Percentiles rank a stretch among this genome's conserved stretches.
phyloP scores from a whole-genome alignment of 2,113 vertebrate genomes.

The Blennius ocellaris region DNA sequence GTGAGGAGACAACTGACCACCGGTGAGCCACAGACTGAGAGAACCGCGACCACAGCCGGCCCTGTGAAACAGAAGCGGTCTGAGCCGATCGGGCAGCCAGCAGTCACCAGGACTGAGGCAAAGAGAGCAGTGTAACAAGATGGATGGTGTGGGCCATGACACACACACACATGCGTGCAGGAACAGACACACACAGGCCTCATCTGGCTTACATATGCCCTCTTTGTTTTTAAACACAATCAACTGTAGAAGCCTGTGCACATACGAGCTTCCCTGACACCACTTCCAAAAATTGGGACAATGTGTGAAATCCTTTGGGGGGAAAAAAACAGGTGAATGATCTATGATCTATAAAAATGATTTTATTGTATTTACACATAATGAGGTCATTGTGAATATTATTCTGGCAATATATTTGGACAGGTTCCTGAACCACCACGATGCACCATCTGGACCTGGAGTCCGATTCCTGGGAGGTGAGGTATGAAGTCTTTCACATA shows the following conservation, averaged over 20 bases:
- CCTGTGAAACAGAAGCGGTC: conserved; percentile 37
- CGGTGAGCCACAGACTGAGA: neutral
- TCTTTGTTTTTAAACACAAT: conserved; percentile 33
- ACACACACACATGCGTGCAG: neutral
- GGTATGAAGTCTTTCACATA: no score
- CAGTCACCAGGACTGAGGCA: conserved; percentile 17
- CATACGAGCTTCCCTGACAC: conserved; percentile 6
- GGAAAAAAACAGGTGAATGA: no score
- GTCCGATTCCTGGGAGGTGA: no score
- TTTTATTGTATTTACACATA: no score
- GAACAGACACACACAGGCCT: neutral
- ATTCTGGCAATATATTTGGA: no score
- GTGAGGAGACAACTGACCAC: conserved; percentile 44
- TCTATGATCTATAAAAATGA: no score
- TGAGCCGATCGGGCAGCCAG: conserved; percentile 29
- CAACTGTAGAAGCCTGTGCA: conserved; percentile 1
- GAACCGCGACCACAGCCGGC: neutral
- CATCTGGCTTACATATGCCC: conserved; percentile 40
- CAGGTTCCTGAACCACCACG: no score
- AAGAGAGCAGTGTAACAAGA: conserved; percentile 16
- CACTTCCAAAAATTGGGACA: no score
- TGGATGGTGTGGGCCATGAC: neutral
- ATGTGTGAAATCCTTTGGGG: no score
- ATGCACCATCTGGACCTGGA: no score
- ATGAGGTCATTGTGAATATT: no score